A percentile compares a stretch with the other conserved stretches of the same genome.
Evolutionary conservation across 2,797 vertebrate species (phyloP).

Genomic region (Sphenopsis melanotis): DNA sequence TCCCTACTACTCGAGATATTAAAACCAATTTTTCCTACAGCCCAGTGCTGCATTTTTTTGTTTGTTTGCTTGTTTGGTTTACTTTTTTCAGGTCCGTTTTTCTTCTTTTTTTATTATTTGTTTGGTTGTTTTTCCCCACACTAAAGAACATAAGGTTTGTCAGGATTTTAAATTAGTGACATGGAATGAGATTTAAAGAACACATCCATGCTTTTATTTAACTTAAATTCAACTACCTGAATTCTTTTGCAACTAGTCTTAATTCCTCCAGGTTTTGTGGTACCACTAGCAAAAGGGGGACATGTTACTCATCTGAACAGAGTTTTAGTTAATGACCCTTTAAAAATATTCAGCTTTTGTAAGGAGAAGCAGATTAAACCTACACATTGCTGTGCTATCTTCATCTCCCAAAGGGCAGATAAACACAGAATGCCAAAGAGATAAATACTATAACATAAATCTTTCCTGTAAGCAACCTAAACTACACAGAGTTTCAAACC

Average conservation of each 20-base stretch:
- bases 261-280: neutral
- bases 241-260: neutral
- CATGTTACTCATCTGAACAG: neutral
- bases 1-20: neutral
- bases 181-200: neutral
- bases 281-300: neutral
- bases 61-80: neutral
- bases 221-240: neutral
- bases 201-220: neutral
- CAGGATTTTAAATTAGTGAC: neutral
- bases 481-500: neutral
- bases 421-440: neutral
- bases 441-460: neutral
- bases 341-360: neutral
- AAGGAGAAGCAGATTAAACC: neutral
- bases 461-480: neutral
- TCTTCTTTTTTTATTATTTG: neutral
- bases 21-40: neutral
- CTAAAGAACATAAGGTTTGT: fast-evolving
- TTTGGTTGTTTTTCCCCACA: too few relatives aligned
- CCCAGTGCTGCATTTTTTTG: neutral
- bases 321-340: neutral
- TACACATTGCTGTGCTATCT: neutral
- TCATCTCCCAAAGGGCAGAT: neutral
- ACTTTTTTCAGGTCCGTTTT: neutral